These are phyloP conservation scores for Conomelus anceps DNA, from an alignment of 2,888 invertebrate genomes.

Conservation along the genomic window DNA sequence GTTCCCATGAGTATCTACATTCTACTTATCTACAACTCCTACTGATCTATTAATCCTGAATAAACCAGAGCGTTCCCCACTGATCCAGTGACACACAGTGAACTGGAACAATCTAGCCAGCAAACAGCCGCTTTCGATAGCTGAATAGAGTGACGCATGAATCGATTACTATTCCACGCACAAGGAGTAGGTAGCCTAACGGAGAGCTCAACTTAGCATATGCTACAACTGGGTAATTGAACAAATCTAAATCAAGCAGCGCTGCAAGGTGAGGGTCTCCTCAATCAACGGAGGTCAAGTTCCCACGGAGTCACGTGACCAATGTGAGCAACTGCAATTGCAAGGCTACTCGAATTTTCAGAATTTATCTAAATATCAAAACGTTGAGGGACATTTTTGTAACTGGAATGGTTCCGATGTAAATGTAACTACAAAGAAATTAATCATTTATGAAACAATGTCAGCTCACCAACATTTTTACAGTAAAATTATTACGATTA, in stretches of 20 bases:
- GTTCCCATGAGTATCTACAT: too few relatives aligned
- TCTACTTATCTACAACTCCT: background rate
- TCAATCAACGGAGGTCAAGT: background rate
- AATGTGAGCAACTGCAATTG: background rate
- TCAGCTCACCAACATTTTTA: too few relatives aligned
- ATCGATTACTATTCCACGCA: background rate
- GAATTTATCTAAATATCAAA: too few relatives aligned
- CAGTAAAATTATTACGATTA: too few relatives aligned
- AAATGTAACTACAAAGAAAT: too few relatives aligned
- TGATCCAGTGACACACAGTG: background rate
- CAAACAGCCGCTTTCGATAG: background rate
- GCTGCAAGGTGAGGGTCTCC: background rate
- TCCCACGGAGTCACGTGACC: background rate
- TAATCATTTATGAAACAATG: too few relatives aligned
- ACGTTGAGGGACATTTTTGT: too few relatives aligned
- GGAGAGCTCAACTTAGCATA: too few relatives aligned
- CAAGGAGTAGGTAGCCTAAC: too few relatives aligned
- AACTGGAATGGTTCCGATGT: too few relatives aligned
- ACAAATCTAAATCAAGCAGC: background rate
- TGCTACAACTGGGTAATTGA: background rate
- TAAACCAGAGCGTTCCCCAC: background rate
- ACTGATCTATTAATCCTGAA: background rate
- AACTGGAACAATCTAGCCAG: background rate
- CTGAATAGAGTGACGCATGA: background rate
- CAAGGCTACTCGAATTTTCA: background rate